Percentiles rank a stretch among this genome's conserved stretches.
Evolutionary conservation across 2,888 invertebrate genomes (phyloP).

Genomic region (Stenoptilia bipunctidactyla): DNA sequence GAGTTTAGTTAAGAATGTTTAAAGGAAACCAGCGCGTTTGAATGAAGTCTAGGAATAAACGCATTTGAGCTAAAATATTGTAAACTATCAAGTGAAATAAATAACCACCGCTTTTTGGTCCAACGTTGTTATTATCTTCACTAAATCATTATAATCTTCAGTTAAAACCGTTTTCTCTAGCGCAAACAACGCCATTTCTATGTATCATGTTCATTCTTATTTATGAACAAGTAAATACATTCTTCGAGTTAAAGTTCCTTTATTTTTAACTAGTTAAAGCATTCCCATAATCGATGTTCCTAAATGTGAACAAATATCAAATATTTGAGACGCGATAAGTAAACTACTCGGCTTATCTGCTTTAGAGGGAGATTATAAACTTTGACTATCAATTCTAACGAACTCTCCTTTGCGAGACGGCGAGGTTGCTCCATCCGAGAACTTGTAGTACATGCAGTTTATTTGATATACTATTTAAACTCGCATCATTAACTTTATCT

Average conservation of each 20-base stretch:
- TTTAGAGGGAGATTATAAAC: slow-evolving; percentile 37
- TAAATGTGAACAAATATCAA: slow-evolving; percentile 27
- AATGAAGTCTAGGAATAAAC: no score
- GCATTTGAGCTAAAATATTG: no score
- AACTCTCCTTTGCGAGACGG: not conserved
- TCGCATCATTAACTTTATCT: no score
- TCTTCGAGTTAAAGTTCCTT: no score
- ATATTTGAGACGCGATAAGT: slow-evolving; percentile 32
- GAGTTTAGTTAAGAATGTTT: no score
- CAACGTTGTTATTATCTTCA: not conserved
- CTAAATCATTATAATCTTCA: slow-evolving; percentile 2
- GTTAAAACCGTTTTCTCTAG: not conserved
- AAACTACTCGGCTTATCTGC: slow-evolving; percentile 37
- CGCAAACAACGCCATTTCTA: not conserved
- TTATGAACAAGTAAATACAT: slow-evolving; percentile 2
- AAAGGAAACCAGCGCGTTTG: no score
- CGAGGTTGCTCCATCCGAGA: no score
- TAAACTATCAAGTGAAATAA: no score
- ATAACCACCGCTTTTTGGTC: no score
- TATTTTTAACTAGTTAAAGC: no score
- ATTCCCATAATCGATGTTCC: slow-evolving; percentile 12
- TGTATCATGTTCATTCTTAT: not conserved
- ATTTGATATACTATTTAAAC: no score
- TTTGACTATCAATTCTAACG: slow-evolving; percentile 30
- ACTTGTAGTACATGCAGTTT: no score